A percentile compares a stretch with the other conserved stretches of the same genome.
Evolutionary conservation across 2,888 invertebrate species (phyloP).

Genomic region (Incurvaria masculella): DNA sequence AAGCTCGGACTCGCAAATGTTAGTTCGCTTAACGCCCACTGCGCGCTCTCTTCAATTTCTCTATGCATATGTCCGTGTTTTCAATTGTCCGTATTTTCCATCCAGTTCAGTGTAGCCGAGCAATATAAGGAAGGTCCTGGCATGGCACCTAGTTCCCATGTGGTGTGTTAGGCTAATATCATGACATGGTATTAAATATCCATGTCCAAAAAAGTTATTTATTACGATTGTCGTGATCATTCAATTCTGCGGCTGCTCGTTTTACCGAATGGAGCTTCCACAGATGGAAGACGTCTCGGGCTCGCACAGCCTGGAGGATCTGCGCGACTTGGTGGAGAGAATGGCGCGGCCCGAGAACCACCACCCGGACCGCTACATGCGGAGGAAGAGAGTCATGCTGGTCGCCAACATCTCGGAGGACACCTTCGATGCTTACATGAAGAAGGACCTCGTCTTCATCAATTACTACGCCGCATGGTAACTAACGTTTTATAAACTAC

Average conservation of each 20-base stretch:
- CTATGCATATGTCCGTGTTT: not conserved
- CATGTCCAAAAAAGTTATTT: not conserved
- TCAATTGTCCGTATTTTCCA: not conserved
- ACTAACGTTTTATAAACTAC: too few relatives aligned
- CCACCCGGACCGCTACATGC: conserved; percentile 45
- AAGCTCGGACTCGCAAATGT: not conserved
- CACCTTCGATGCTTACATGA: conserved; percentile 67
- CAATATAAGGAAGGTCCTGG: too few relatives aligned
- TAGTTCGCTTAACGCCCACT: too few relatives aligned
- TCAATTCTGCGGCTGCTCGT: not conserved
- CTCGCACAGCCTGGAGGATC: conserved; percentile 61
- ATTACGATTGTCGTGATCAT: not conserved
- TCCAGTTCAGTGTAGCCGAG: too few relatives aligned
- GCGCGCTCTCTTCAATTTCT: too few relatives aligned
- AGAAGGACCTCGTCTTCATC: conserved; percentile 72
- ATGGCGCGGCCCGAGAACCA: conserved; percentile 57
- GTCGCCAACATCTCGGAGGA: conserved; percentile 65
- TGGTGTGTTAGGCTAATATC: too few relatives aligned
- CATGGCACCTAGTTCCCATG: too few relatives aligned
- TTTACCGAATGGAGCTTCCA: conserved; percentile 8
- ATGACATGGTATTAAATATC: not conserved
- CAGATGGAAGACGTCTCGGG: conserved; percentile 76
- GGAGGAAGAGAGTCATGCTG: conserved; percentile 44
- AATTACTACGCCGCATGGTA: conserved; percentile 92
- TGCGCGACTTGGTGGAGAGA: conserved; percentile 68